These are phyloP conservation scores for Agapornis roseicollis DNA, from an alignment of 2,113 vertebrate genomes.

Conservation along the genomic window DNA sequence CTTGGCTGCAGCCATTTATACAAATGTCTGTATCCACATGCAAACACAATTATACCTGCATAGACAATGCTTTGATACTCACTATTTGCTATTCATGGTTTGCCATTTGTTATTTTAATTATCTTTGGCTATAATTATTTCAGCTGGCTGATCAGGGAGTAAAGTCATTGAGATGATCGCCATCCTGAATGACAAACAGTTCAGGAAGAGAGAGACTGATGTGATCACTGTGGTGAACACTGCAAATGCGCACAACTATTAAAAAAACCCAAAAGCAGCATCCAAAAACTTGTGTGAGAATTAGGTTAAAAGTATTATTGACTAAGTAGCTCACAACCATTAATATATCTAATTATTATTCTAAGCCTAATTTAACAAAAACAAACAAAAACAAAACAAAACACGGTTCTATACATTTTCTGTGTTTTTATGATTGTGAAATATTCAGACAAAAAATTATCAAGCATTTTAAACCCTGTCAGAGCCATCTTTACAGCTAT, in stretches of 20 bases:
- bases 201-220: not conserved
- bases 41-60: not conserved
- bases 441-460: not conserved
- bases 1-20: not conserved
- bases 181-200: not conserved
- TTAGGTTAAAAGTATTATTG: not conserved
- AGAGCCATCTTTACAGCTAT: not conserved
- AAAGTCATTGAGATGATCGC: not conserved
- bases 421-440: not conserved
- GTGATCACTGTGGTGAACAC: not conserved
- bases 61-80: not conserved
- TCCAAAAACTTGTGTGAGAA: not conserved
- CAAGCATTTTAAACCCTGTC: not conserved
- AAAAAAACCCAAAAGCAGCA: not conserved
- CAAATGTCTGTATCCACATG: not conserved
- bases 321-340: not conserved
- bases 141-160: not conserved
- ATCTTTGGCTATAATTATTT: not conserved
- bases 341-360: not conserved
- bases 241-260: not conserved
- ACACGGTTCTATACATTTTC: accelerated
- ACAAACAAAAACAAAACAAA: no score
- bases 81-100: not conserved
- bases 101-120: conserved; percentile 31
- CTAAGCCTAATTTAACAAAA: not conserved